Evolutionary conservation across 2,797 vertebrate genomes (phyloP).

Genomic region (Neoniphon sammara): DNA sequence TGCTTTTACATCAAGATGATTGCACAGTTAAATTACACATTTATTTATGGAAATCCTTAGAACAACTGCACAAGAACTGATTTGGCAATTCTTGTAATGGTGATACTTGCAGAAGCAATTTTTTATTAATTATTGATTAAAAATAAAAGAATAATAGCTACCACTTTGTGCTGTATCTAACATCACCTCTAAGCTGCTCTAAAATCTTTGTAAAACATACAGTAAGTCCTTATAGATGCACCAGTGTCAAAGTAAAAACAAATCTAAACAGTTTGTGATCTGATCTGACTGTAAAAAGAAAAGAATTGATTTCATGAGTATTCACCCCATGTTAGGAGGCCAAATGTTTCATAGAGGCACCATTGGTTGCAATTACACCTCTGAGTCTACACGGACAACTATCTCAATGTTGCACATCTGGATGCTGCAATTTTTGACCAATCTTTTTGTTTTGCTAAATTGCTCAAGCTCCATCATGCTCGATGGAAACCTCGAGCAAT

Average conservation of each 20-base stretch:
- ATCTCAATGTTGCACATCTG: constrained; percentile 67
- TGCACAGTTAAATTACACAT: no score
- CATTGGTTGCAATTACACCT: constrained; percentile 64
- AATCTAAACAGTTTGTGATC: not conserved
- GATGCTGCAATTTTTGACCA: constrained; percentile 54
- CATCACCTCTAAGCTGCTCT: no score
- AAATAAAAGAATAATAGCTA: no score
- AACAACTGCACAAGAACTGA: no score
- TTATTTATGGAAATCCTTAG: no score
- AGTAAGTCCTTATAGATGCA: no score
- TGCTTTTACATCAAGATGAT: no score
- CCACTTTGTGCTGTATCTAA: no score
- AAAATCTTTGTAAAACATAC: no score
- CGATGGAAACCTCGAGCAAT: constrained; percentile 51
- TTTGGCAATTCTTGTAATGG: no score
- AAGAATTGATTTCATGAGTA: constrained; percentile 21
- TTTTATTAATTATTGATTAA: no score
- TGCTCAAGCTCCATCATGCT: constrained; percentile 46
- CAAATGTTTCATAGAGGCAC: not conserved
- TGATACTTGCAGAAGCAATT: no score
- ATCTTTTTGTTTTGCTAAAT: constrained; percentile 54
- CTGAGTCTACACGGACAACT: constrained; percentile 38
- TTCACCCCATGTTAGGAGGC: not conserved
- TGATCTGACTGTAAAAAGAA: constrained; percentile 60
- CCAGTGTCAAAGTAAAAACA: not conserved